phyloP scores from a whole-genome alignment of 2,797 vertebrate genomes.

The Aplochiton taeniatus region DNA sequence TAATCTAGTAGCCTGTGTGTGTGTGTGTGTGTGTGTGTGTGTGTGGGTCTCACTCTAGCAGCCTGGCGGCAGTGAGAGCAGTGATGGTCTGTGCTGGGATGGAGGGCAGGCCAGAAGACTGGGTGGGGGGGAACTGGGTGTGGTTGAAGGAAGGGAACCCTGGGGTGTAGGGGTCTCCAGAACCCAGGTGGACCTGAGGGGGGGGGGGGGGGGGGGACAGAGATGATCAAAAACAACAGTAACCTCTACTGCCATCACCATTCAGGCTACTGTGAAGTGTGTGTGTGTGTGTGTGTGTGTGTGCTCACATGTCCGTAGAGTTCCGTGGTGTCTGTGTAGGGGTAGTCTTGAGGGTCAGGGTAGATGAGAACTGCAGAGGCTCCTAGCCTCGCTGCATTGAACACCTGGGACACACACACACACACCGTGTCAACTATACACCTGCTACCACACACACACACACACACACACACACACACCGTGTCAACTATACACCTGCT shows the following conservation, averaged over 20 bases:
- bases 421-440: neutral
- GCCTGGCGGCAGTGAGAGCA: conserved; percentile 32
- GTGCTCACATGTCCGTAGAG: conserved; percentile 90
- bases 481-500: neutral
- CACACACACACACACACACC: neutral
- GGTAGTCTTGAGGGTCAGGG: conserved; percentile 64
- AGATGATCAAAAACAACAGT: neutral
- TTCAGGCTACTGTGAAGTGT: too few species aligned
- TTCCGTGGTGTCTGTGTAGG: neutral
- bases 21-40: neutral
- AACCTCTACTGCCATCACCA: too few species aligned
- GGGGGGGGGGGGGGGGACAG: conserved; percentile 25
- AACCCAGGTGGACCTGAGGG: conserved; percentile 89
- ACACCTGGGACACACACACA: conserved; percentile 73
- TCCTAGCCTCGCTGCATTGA: conserved; percentile 75
- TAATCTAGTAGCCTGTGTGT: too few species aligned
- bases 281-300: neutral
- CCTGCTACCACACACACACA: neutral
- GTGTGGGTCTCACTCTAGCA: conserved; percentile 76
- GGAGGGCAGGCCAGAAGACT: conserved; percentile 85
- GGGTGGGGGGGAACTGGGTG: conserved; percentile 86
- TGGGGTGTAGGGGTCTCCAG: conserved; percentile 92
- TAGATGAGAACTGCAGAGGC: conserved; percentile 87
- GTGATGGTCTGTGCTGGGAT: conserved; percentile 91
- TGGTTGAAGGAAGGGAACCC: conserved; percentile 96